Percentiles rank a stretch among this genome's conserved stretches.
These are phyloP conservation scores for Tamias sibiricus DNA, from an alignment of 2,113 vertebrate genomes.

Conservation along the genomic window DNA sequence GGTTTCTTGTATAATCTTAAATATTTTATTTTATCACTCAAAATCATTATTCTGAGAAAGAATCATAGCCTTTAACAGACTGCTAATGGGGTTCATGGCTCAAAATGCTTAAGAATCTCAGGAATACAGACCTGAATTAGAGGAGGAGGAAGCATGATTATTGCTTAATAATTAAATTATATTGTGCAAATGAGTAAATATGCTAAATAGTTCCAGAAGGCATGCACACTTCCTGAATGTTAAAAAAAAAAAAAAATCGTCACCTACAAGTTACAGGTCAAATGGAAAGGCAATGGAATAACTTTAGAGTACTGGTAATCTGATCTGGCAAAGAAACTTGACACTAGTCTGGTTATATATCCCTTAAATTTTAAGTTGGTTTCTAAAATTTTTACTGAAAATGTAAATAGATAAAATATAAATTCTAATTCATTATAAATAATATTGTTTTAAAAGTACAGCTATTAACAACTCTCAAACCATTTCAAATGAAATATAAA, in stretches of 20 bases:
- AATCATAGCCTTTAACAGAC: not conserved
- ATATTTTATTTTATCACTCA: constrained; percentile 46
- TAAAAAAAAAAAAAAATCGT: constrained; percentile 30
- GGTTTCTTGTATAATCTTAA: constrained; percentile 19
- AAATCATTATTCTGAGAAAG: constrained; percentile 45
- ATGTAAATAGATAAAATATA: not conserved
- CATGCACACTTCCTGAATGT: not conserved
- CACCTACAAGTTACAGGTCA: not conserved
- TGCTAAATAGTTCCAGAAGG: not conserved
- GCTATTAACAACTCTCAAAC: not conserved
- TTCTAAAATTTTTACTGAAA: not conserved
- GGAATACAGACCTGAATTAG: not conserved
- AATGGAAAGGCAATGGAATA: not conserved
- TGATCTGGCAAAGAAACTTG: not conserved
- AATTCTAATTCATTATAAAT: not conserved
- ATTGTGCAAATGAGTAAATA: not conserved
- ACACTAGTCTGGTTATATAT: not conserved
- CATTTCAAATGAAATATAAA: not conserved
- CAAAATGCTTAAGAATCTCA: constrained; percentile 26
- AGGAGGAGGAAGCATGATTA: not conserved
- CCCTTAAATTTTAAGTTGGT: not conserved
- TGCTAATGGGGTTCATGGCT: not conserved
- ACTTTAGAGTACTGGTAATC: not conserved
- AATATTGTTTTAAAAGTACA: not conserved
- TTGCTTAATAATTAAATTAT: constrained; percentile 41